Conservation (phyloP, 2,113 vertebrate genomes). For the Noctilio leporinus region DNA sequence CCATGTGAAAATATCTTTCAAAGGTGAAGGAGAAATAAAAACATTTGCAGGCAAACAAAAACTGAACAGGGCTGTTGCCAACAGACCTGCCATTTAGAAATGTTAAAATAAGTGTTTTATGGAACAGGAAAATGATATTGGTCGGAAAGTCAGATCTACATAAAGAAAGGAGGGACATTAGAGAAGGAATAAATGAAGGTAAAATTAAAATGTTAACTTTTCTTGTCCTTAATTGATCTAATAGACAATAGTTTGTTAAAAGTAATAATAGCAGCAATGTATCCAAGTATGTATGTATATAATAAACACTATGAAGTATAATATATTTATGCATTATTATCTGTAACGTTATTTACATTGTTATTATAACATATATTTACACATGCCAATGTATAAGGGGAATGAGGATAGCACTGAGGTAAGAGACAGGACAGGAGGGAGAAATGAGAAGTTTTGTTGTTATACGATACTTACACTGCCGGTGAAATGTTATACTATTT, state of each 20-base stretch:
- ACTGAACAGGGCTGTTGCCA: not conserved
- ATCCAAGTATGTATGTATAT: not conserved
- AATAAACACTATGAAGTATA: not conserved
- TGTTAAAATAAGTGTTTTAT: not conserved
- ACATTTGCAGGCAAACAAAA: not conserved
- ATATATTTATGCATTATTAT: not conserved
- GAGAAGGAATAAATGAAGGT: not conserved
- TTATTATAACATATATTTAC: not conserved
- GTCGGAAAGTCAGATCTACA: not conserved
- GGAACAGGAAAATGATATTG: not conserved
- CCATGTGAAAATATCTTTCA: not conserved
- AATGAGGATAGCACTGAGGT: not conserved
- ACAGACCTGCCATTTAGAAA: not conserved
- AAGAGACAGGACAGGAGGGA: not conserved
- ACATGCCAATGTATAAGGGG: not conserved
- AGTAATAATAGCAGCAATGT: not conserved
- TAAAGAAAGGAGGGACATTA: not conserved
- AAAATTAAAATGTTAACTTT: not conserved
- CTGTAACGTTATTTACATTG: not conserved
- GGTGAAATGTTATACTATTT: not conserved
- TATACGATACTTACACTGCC: not conserved
- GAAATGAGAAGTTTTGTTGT: not conserved
- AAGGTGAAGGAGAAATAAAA: not conserved
- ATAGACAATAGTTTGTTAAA: not conserved
- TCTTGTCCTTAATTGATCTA: not conserved